Conservation (phyloP, 2,888 invertebrate species). For the Helicoverpa assulta region DNA sequence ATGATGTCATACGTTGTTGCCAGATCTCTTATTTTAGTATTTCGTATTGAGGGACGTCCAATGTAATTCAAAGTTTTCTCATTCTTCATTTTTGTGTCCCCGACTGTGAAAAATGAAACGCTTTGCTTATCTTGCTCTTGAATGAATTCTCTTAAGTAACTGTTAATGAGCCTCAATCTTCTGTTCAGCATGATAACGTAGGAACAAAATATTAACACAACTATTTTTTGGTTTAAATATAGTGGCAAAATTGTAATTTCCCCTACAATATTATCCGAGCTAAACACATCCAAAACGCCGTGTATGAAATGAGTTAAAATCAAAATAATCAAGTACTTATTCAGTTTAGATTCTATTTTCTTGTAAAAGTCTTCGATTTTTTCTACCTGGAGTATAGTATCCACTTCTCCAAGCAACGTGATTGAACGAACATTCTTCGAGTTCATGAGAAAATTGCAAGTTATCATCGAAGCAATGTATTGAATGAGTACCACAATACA, state of each 20-base stretch:
- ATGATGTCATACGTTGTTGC: slow-evolving; percentile 73
- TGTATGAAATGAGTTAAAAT: slow-evolving; percentile 47
- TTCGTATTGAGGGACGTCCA: slow-evolving; percentile 65
- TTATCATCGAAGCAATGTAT: slow-evolving; percentile 64
- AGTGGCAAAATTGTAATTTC: slow-evolving; percentile 56
- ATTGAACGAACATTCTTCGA: slow-evolving; percentile 66
- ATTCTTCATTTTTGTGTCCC: slow-evolving; percentile 51
- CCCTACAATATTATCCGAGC: slow-evolving; percentile 26
- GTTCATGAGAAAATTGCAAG: slow-evolving; percentile 63
- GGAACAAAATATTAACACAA: slow-evolving; percentile 70
- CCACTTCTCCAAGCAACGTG: slow-evolving; percentile 66
- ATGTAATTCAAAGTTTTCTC: slow-evolving; percentile 65
- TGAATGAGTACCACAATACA: slow-evolving; percentile 68
- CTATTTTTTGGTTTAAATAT: slow-evolving; percentile 69
- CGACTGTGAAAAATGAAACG: slow-evolving; percentile 63
- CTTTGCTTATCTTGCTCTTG: slow-evolving; percentile 55
- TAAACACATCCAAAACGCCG: slow-evolving; percentile 49
- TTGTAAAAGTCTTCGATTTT: slow-evolving; percentile 64
- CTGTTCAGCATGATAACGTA: slow-evolving; percentile 67
- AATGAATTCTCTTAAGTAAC: slow-evolving; percentile 67
- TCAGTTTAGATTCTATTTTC: slow-evolving; percentile 56
- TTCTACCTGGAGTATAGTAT: slow-evolving; percentile 63
- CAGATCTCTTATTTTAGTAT: slow-evolving; percentile 73
- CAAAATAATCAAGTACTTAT: slow-evolving; percentile 46
- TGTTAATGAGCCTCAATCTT: slow-evolving; percentile 71